Base-by-base conservation (phyloP, 1,140 invertebrate genomes). In the Drosophila bifasciata region DNA sequence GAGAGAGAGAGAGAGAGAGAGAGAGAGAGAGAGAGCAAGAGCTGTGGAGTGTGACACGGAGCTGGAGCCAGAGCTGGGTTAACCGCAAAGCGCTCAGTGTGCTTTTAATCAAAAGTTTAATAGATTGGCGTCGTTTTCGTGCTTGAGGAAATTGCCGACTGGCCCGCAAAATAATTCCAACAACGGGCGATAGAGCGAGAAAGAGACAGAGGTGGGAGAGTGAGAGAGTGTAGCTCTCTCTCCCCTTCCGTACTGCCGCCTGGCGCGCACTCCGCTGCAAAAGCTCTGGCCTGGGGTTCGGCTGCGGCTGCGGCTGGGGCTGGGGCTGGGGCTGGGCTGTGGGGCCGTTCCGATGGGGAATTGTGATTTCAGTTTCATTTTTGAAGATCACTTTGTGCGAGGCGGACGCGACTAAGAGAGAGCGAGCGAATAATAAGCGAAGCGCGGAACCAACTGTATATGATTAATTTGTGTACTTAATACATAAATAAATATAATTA, bases 71-170 rank as follows among this genome's bases (percentile, higher is more conserved):
- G 39, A 28, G 46, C 39, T 36, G 57, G 57, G 48, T 73, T 78
- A 79, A 78, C 75, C 76, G 59, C 76, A 74, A 70, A 71, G 51
- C 36, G 66, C 36, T 23, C 32, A 5, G 32, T 36, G 79, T 64
- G 80, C 69, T 83, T 83, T 83, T 83, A 77, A 85, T 81, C 74
- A 88, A 88, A 86, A 86, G 67, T 86, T 69, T 77, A 86, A 85
- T 85, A 67, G 81, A 77, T 85, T 85, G 73, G 81, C 79, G 78
- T 75, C 53, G 71, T 67, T 58, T 49, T 46, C 43, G 61, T 63
- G 80, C 64, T 67, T 68, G 71, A 78, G 79, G 61, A 83, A 84
- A 84, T 83, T 80, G 77, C 62, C 67, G 40, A 73, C 62, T 56
- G 32, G 72, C 73, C 44, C 80, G 80, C 81, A 78, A 86, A 88